Evolutionary conservation across 1,140 invertebrate genomes (phyloP).

Genomic region (Cotesia glomerata): DNA sequence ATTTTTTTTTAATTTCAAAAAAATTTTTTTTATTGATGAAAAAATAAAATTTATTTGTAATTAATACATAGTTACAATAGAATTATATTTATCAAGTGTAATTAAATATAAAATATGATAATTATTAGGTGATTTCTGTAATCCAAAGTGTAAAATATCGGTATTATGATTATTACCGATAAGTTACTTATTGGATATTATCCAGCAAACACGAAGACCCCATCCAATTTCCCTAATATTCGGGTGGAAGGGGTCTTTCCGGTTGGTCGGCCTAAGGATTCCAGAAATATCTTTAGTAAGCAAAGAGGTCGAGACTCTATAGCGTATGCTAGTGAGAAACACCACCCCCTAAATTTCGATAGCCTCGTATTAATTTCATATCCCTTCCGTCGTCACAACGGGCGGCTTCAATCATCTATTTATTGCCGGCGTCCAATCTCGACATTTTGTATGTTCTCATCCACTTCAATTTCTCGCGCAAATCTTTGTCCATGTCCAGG

Average conservation of each 20-base stretch:
- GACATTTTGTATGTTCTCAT: constrained; percentile 4
- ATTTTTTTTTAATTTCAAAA: no score
- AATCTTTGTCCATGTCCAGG: background rate
- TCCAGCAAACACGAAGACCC: constrained; percentile 40
- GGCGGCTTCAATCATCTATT: constrained; percentile 53
- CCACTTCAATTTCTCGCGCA: background rate
- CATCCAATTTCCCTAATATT: constrained; percentile 62
- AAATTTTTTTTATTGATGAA: background rate
- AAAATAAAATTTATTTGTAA: no score
- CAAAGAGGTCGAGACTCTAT: constrained; percentile 38
- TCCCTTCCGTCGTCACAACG: constrained; percentile 46
- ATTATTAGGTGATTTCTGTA: background rate
- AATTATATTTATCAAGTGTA: background rate
- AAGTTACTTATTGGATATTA: constrained; percentile 26
- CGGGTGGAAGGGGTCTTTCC: constrained; percentile 57
- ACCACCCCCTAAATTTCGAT: constrained; percentile 29
- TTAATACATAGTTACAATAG: no score
- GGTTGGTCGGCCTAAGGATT: constrained; percentile 57
- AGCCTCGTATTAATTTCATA: constrained; percentile 59
- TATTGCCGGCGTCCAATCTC: constrained; percentile 45
- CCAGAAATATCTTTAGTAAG: constrained; percentile 53
- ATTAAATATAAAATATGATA: background rate
- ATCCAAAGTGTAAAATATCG: constrained; percentile 1
- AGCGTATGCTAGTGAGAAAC: constrained; percentile 29
- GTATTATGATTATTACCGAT: background rate